Base-by-base conservation (phyloP, 2,113 vertebrate species). In the Semicossyphus pulcher region DNA sequence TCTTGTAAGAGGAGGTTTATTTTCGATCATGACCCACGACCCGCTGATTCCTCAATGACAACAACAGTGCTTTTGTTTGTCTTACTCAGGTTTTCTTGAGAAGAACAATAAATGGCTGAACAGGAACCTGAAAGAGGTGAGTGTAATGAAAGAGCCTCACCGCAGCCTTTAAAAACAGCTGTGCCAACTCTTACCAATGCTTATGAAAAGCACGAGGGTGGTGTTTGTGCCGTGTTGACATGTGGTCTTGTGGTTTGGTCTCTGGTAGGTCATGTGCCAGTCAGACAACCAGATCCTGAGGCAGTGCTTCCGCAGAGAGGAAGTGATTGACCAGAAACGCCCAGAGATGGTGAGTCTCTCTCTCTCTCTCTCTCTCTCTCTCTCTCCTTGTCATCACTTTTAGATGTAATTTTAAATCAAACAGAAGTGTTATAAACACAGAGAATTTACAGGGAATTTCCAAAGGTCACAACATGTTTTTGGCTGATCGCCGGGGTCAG, bases 31-130 rank as follows among this genome's bases (percentile, higher is more conserved):
- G 3, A 57, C 16, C 39, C 25, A 53, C 29, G 70, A 57, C 25
- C 11, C 2, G 23, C 36, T 34, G 11, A 59, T 52, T 60, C n/a
- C 29, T 65, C 41, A 41, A 52, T 68, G 26, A 64, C 32, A 29
- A 39, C 26, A 29, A 7, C 1, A 0, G 7, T 60, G 11, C 78
- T 71, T 47, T 42, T 31, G 11, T 78, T 62, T 3, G 44, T 25
- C 44, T 62, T 52, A 62, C 77, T 36, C 73, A 99, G 98, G 98
- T 63, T 99, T 99, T 89, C 88, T 99, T 44, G 97, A 99, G 79
- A 99, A 99, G 91, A 99, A 99, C 92, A 99, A 99, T 0, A 96
- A 99, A 82, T 95, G 95, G 62, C 95, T 99, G 34, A 98, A 96
- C 92, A 93, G 98, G 80, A 98, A 97, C 91, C 92, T 99, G 69